Percentiles rank a stretch among this genome's conserved stretches.
phyloP scores from a whole-genome alignment of 2,888 invertebrate species.

The Mantis religiosa region DNA sequence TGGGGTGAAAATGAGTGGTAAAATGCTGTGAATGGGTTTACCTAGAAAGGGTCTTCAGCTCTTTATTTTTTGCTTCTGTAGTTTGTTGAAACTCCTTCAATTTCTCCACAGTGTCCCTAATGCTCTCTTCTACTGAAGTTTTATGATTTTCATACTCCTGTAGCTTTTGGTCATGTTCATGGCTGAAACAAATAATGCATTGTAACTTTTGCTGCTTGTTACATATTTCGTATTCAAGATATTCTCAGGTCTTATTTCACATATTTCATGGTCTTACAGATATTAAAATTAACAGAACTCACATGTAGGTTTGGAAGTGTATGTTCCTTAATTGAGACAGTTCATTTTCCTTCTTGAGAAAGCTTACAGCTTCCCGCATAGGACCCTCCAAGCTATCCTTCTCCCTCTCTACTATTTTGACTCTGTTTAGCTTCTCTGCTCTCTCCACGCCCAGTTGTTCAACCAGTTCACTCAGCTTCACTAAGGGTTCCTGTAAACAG shows the following conservation, averaged over 20 bases:
- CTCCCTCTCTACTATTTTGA: conserved; percentile 77
- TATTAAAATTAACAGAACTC: conserved; percentile 36
- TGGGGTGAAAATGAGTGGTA: too few species aligned
- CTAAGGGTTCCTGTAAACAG: conserved; percentile 64
- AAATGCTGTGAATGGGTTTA: background rate
- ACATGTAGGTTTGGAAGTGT: conserved; percentile 67
- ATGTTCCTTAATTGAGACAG: conserved; percentile 64
- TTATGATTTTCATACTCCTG: conserved; percentile 50
- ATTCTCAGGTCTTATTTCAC: too few species aligned
- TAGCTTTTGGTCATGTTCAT: conserved; percentile 55
- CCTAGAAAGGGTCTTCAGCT: background rate
- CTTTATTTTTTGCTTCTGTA: background rate
- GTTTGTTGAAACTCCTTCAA: background rate
- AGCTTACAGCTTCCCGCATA: conserved; percentile 72
- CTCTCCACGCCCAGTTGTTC: conserved; percentile 69
- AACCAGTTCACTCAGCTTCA: conserved; percentile 65
- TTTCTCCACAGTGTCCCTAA: background rate
- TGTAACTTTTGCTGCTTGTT: background rate
- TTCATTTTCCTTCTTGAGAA: conserved; percentile 75
- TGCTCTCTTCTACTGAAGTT: conserved; percentile 35
- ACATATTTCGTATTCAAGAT: too few species aligned
- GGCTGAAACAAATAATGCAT: conserved; percentile 41
- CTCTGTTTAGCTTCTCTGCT: conserved; percentile 77
- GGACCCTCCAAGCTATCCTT: conserved; percentile 73
- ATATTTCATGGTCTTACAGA: background rate